Evolutionary conservation across 2,888 invertebrate genomes (phyloP), one percentile per base, ranked within the genome.

Genomic region (Drosophila buzzatii): DNA sequence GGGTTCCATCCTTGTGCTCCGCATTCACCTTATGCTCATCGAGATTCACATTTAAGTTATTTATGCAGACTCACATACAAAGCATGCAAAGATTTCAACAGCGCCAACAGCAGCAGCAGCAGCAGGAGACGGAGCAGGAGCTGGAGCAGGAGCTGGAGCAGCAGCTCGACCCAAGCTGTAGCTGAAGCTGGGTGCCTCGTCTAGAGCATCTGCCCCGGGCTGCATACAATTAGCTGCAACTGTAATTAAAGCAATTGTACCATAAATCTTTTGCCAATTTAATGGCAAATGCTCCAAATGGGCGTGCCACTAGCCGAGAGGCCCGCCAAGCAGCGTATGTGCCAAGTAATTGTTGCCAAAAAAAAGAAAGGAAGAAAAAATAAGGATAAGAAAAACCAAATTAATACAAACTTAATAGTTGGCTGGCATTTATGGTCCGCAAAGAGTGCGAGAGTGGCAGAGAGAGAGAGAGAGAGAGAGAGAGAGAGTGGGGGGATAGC

Each of bases 351-450:
- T 69, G 77, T 62, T 72, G 85, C 85, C 76, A 81, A 78, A 72
- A 76, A 85, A 65, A 41, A 44, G 71, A 69, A 56, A 44, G 16
- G 35, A 39, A 60, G n/a, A 33, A 70, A 71, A 76, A 75, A 86
- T 23, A 37, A 37, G 53, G 37, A 53, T 53, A 55, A 41, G 55
- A 31, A 41, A 79, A 72, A 63, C 60, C 69, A 90, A 90, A 85
- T 88, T 86, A 86, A 90, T 86, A 90, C 90, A 83, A 90, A 90
- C 90, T 90, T 90, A 88, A 85, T 90, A 90, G 89, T 88, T 89
- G 81, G 82, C 85, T 89, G 87, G 85, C 85, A 78, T 83, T 84
- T 87, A 84, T 78, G 76, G 72, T 27, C 71, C 80, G 60, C 64
- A 68, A 62, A 70, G 61, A 70, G 45, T 33, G 10, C 2, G 10